Conservation (phyloP, 2,888 invertebrate genomes). For the Germaria angustata region DNA sequence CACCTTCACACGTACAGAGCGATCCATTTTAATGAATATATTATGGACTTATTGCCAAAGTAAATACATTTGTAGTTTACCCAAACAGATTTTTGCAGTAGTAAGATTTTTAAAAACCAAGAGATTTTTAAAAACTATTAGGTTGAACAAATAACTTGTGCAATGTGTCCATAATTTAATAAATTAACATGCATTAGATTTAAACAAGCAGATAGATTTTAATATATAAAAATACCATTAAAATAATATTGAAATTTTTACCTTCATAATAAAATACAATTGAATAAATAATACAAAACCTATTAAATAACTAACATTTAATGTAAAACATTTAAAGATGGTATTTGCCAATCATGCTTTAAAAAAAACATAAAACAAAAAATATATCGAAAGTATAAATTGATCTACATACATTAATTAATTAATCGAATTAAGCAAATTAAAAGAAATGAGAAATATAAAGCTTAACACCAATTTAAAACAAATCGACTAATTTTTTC, state of each 20-base stretch:
- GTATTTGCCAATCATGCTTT: conserved; percentile 44
- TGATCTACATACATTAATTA: conserved; percentile 22
- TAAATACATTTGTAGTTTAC: background rate
- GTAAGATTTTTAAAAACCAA: background rate
- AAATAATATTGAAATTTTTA: conserved; percentile 35
- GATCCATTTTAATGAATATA: background rate
- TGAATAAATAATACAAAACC: conserved; percentile 35
- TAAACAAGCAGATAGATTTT: conserved; percentile 3
- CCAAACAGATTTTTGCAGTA: background rate
- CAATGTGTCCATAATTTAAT: background rate
- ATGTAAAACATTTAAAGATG: too few species aligned
- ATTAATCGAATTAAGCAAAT: background rate
- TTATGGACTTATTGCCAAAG: background rate
- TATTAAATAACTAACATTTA: conserved; percentile 5
- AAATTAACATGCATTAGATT: conserved; percentile 13
- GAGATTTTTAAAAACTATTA: background rate
- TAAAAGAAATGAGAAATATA: conserved; percentile 4
- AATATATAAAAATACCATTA: background rate
- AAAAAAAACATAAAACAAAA: conserved; percentile 36
- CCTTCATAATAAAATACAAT: conserved; percentile 49
- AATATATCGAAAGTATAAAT: conserved; percentile 34
- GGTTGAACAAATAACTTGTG: background rate
- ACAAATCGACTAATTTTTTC: conserved; percentile 18
- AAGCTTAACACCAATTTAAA: conserved; percentile 67
- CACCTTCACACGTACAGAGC: background rate